Percentiles rank a stretch among this genome's conserved stretches.
Evolutionary conservation across 2,113 vertebrate genomes (phyloP).

Genomic region (Nesospiza acunhae): DNA sequence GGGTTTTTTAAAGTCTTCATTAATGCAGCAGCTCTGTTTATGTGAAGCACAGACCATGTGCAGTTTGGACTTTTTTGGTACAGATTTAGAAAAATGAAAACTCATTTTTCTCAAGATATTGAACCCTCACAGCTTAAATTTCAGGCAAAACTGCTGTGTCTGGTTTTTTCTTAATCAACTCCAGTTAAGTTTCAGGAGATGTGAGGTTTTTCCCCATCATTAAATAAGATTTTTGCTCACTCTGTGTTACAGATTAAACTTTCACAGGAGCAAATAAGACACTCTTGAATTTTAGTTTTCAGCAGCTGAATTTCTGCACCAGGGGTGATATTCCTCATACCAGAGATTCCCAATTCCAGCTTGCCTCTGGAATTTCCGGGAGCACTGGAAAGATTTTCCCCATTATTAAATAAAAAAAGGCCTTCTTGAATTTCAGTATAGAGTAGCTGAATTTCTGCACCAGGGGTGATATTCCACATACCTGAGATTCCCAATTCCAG

Average conservation of each 20-base stretch:
- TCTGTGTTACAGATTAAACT: not conserved
- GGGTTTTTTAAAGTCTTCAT: not conserved
- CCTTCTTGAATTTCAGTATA: too few species aligned
- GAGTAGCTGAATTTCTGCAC: too few species aligned
- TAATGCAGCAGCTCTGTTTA: not conserved
- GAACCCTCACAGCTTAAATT: not conserved
- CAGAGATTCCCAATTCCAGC: not conserved
- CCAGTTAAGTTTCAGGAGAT: not conserved
- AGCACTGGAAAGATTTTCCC: rapidly evolving
- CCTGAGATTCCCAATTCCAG: too few species aligned
- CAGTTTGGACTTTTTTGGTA: not conserved
- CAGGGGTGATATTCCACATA: too few species aligned
- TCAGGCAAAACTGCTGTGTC: not conserved
- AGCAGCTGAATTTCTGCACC: not conserved
- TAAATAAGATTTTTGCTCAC: not conserved
- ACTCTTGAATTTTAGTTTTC: not conserved
- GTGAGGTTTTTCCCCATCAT: not conserved
- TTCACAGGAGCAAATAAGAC: not conserved
- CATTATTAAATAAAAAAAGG: too few species aligned
- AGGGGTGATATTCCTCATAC: not conserved
- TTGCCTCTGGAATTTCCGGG: not conserved
- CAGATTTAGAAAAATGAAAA: not conserved
- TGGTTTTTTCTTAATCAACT: not conserved
- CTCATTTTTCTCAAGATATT: not conserved
- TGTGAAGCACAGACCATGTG: rapidly evolving